Evolutionary conservation across 2,888 invertebrate genomes (phyloP), one percentile per base, ranked within the genome.

Genomic region (Melitaea athalia): DNA sequence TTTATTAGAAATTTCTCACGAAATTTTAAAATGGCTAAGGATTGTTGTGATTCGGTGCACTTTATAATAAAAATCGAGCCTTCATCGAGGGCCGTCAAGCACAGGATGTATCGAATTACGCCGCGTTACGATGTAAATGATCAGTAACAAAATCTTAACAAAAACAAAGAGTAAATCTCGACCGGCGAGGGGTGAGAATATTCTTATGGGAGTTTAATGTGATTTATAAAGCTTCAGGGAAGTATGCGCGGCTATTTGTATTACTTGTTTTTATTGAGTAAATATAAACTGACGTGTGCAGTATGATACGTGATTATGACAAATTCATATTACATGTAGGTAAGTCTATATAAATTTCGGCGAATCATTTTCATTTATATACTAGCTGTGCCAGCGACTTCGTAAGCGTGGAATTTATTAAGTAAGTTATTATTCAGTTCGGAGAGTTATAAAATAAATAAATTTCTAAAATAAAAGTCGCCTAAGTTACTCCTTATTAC

Each of bases 21-120:
- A 15, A 57, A 42, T 57, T 38, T 31, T 11, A 43, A 52, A 52
- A 45, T 43, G 42, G 31, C 45, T 47, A 50, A 60, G 60, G 31
- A 69, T 59, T 65, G 59, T 59, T 63, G 42, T 60, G 43, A 59
- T 50, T 50, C 24, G 52, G 60, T 49, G 33, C 47, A 67, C 55
- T 70, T 72, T 65, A 69, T 68, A 72, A 72, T 69, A 69, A 74
- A 72, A 72, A 67, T 66, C 71, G 75, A 78, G 76, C 75, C 76
- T 79, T 75, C 75, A 74, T 67, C 74, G 75, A 79, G 76, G 74
- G 78, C 84, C 84, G 82, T 81, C 85, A 82, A 81, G 80, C 87
- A 81, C 91, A 92, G 92, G 92, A 92, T 89, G 91, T 92, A 90
- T 92, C 89, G 81, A 88, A 90, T 92, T 91, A 91, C 92, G 77